Conservation (phyloP, 2,888 invertebrate genomes). For the Sinotaia quadrata region DNA sequence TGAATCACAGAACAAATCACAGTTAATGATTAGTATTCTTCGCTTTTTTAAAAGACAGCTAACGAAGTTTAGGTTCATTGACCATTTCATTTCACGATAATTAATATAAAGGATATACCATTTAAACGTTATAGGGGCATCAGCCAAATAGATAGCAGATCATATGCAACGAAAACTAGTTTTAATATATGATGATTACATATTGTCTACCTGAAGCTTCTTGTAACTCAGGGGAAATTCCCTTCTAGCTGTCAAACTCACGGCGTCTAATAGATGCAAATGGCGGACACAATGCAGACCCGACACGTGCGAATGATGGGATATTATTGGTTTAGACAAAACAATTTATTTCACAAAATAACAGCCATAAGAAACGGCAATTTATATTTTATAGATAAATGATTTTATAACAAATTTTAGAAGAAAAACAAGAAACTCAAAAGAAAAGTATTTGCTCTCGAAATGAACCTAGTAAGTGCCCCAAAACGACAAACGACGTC, state of each 20-base stretch:
- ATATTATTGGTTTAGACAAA: constrained; percentile 25
- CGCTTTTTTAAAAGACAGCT: too few relatives aligned
- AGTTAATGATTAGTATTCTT: too few relatives aligned
- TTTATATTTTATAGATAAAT: too few relatives aligned
- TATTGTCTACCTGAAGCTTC: constrained; percentile 25
- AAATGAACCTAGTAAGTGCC: background rate
- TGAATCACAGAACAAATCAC: too few relatives aligned
- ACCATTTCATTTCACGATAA: too few relatives aligned
- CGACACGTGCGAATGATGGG: constrained; percentile 24
- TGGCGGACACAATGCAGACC: constrained; percentile 25
- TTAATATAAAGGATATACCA: too few relatives aligned
- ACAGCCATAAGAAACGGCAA: background rate
- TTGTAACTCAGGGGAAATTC: constrained; percentile 10
- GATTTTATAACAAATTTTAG: background rate
- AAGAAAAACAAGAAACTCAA: background rate
- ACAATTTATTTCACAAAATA: background rate
- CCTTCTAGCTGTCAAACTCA: constrained; percentile 13
- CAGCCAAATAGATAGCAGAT: too few relatives aligned
- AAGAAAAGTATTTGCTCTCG: background rate
- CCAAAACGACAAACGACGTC: background rate
- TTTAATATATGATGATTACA: too few relatives aligned
- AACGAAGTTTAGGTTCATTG: too few relatives aligned
- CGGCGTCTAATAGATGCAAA: constrained; percentile 30
- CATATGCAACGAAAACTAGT: too few relatives aligned
- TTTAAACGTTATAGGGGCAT: too few relatives aligned